Evolutionary conservation across 2,888 invertebrate genomes (phyloP).

Genomic region (Drosophila lutescens): DNA sequence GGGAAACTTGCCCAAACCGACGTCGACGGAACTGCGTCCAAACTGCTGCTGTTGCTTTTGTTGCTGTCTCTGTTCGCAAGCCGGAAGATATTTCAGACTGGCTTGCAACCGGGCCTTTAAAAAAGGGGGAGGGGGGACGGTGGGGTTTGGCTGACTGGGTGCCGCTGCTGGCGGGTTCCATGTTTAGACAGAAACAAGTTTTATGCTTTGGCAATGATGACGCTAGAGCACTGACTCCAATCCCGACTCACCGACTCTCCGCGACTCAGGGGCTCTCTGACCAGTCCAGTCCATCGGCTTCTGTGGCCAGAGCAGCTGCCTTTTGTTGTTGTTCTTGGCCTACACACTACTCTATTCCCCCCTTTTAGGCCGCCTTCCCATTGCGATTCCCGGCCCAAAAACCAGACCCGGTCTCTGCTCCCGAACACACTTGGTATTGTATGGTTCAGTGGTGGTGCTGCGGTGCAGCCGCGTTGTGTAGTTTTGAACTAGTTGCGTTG

Average conservation of each 20-base stretch:
- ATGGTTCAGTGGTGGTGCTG: slow-evolving; percentile 24
- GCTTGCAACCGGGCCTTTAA: slow-evolving; percentile 31
- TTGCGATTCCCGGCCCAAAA: slow-evolving; percentile 28
- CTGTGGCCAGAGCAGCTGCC: slow-evolving; percentile 33
- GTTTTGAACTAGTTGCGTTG: slow-evolving; percentile 53
- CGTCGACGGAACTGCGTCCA: slow-evolving; percentile 52
- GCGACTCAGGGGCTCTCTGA: slow-evolving; percentile 4
- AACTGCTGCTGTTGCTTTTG: slow-evolving; percentile 28
- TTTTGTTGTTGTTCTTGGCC: slow-evolving; percentile 46
- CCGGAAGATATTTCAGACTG: slow-evolving; percentile 50
- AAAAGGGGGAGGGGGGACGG: neutral
- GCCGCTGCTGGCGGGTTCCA: slow-evolving; percentile 25
- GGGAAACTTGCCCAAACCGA: slow-evolving; percentile 53
- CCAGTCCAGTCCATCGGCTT: slow-evolving; percentile 43
- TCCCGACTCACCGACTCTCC: neutral
- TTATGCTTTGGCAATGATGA: slow-evolving; percentile 52
- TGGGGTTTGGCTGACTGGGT: slow-evolving; percentile 10
- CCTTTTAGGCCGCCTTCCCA: neutral
- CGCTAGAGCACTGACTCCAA: slow-evolving; percentile 41
- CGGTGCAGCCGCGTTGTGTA: slow-evolving; percentile 49
- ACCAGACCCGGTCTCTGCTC: slow-evolving; percentile 32
- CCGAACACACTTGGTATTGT: slow-evolving; percentile 31
- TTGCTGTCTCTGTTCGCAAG: slow-evolving; percentile 19
- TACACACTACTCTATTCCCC: slow-evolving; percentile 13
- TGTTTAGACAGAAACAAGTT: slow-evolving; percentile 54